Evolutionary conservation across 1,140 invertebrate genomes (phyloP).

Genomic region (Micrasema minimum): DNA sequence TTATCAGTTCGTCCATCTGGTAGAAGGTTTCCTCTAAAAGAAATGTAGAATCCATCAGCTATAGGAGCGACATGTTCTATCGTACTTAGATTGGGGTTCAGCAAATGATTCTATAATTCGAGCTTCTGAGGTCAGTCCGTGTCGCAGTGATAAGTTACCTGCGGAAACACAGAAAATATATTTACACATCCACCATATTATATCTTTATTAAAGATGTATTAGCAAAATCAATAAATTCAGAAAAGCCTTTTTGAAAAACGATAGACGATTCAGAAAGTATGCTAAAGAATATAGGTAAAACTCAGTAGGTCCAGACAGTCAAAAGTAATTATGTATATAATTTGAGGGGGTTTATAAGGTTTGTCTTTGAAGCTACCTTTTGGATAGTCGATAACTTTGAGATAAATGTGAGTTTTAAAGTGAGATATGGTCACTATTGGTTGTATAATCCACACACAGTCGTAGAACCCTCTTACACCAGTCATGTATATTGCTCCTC

Average conservation of each 20-base stretch:
- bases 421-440: slow-evolving; percentile 68
- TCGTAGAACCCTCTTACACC: slow-evolving; percentile 74
- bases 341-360: too few relatives aligned
- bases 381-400: slow-evolving; percentile 71
- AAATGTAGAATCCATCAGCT: slow-evolving; percentile 74
- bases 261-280: too few relatives aligned
- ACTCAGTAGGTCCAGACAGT: too few relatives aligned
- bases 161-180: too few relatives aligned
- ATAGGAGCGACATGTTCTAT: slow-evolving; percentile 70
- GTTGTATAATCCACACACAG: slow-evolving; percentile 76
- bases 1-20: slow-evolving; percentile 70
- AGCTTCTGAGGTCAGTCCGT: slow-evolving; percentile 73
- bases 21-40: slow-evolving; percentile 70
- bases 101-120: slow-evolving; percentile 67
- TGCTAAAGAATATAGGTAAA: too few relatives aligned
- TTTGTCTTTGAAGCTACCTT: too few relatives aligned
- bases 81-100: slow-evolving; percentile 58
- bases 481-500: slow-evolving; percentile 78
- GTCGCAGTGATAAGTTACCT: slow-evolving; percentile 67
- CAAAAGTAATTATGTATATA: too few relatives aligned
- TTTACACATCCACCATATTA: too few relatives aligned
- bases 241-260: too few relatives aligned
- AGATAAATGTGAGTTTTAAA: slow-evolving; percentile 75
- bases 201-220: too few relatives aligned
- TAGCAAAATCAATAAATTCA: too few relatives aligned